These are phyloP conservation scores for Sebastes itinus DNA, from an alignment of 2,797 vertebrate genomes.

Conservation along the genomic window DNA sequence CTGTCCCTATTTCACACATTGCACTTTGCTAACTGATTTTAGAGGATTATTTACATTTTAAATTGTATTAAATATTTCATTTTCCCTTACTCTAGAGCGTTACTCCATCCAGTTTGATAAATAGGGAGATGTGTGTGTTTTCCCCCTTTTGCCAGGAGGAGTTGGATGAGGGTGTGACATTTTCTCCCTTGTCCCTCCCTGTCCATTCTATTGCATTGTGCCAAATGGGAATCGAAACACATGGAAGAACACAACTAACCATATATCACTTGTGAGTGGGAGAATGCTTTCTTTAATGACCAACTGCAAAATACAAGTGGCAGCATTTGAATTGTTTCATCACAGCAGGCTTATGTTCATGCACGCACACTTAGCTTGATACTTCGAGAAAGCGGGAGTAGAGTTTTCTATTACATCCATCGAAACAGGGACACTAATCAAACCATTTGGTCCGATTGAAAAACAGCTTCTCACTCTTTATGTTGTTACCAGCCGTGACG, in stretches of 20 bases:
- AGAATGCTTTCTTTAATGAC: constrained; percentile 13
- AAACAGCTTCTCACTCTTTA: background rate
- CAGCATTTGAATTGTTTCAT: background rate
- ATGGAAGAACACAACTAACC: background rate
- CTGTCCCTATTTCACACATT: no score
- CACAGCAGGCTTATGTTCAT: background rate
- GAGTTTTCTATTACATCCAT: background rate
- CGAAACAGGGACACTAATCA: background rate
- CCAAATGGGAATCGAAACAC: constrained; percentile 15
- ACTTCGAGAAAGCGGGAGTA: background rate
- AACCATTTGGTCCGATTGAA: background rate
- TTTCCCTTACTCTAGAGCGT: background rate
- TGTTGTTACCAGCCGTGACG: background rate
- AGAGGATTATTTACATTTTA: background rate
- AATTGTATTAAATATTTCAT: background rate
- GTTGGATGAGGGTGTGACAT: background rate
- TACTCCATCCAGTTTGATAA: background rate
- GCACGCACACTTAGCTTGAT: background rate
- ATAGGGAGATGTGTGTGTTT: background rate
- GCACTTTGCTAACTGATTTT: no score
- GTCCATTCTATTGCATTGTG: background rate
- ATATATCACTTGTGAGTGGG: background rate
- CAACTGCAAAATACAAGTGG: background rate
- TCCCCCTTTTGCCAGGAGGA: background rate
- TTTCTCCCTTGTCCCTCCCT: background rate